phyloP scores from a whole-genome alignment of 2,888 invertebrate genomes.

The Cephus runcator region DNA sequence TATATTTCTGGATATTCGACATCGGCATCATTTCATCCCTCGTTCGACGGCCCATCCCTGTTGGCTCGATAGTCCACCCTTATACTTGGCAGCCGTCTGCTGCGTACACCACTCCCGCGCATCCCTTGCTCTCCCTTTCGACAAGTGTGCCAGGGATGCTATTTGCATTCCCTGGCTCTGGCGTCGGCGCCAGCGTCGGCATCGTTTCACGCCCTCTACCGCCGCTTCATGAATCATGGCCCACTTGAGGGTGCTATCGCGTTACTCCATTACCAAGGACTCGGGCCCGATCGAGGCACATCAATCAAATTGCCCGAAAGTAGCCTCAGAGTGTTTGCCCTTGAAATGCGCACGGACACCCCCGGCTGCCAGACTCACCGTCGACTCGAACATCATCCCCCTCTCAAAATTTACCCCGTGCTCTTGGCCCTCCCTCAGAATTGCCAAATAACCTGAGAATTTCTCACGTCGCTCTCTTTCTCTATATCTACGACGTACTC shows the following conservation, averaged over 20 bases:
- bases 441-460: not conserved
- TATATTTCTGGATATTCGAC: not conserved
- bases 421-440: not conserved
- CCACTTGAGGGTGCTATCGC: conserved; percentile 6
- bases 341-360: conserved; percentile 1
- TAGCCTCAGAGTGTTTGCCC: conserved; percentile 4
- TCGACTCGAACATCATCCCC: not conserved
- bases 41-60: not conserved
- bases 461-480: not conserved
- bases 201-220: not conserved
- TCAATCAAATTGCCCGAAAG: conserved; percentile 10
- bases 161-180: conserved; percentile 1
- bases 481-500: not conserved
- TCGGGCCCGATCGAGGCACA: conserved; percentile 4
- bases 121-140: not conserved
- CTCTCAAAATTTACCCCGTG: not conserved
- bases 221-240: conserved; percentile 8
- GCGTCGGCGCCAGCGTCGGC: not conserved
- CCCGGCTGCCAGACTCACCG: not conserved
- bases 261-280: conserved; percentile 7
- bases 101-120: not conserved
- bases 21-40: not conserved
- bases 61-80: not conserved
- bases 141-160: not conserved
- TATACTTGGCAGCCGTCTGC: not conserved